phyloP scores from a whole-genome alignment of 1,140 invertebrate species.

The Sogatella furcifera region DNA sequence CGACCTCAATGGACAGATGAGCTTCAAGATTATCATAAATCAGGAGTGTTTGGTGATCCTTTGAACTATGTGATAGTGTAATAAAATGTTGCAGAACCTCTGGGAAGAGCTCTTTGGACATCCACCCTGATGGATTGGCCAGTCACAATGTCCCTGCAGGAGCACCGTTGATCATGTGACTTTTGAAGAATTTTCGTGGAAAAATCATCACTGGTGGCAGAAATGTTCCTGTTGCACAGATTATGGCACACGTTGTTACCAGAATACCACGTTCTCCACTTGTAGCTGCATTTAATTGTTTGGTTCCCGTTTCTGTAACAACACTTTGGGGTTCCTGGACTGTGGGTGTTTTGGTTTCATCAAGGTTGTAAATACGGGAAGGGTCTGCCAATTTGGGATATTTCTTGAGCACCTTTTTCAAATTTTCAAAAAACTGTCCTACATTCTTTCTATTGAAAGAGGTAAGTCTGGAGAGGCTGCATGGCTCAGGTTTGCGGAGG shows the following conservation, averaged over 20 bases:
- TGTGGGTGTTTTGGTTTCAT: no score
- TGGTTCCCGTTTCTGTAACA: not conserved
- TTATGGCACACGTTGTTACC: slow-evolving; percentile 20
- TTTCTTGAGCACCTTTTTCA: no score
- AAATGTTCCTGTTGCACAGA: slow-evolving; percentile 23
- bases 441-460: no score
- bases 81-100: not conserved
- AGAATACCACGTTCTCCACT: slow-evolving; percentile 24
- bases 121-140: not conserved
- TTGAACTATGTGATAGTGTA: no score
- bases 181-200: slow-evolving; percentile 14
- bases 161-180: not conserved
- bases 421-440: no score
- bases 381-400: no score
- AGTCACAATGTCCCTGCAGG: not conserved
- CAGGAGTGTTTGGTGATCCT: not conserved
- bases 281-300: slow-evolving; percentile 22
- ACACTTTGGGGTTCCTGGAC: no score
- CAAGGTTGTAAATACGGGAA: no score
- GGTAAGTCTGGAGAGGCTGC: no score
- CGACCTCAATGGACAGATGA: not conserved
- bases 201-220: slow-evolving; percentile 28
- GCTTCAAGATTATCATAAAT: not conserved
- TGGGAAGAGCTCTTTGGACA: not conserved
- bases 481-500: no score